Percentiles rank a stretch among this genome's conserved stretches.
Conservation (phyloP, 2,888 invertebrate species). For the Resseliella maxima region DNA sequence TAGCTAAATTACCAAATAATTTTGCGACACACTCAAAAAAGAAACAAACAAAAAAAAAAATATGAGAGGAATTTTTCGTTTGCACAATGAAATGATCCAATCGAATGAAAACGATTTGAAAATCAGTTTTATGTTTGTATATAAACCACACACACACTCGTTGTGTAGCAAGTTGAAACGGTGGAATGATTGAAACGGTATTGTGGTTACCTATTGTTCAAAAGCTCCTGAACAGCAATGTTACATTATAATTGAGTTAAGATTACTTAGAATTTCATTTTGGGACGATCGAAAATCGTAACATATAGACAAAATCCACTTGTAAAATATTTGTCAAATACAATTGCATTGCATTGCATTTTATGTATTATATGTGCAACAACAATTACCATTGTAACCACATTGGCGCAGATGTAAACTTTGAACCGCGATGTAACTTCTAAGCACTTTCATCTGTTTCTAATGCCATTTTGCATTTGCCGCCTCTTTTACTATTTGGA, state of each 20-base stretch:
- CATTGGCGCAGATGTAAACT: too few relatives aligned
- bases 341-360: neutral
- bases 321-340: neutral
- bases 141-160: neutral
- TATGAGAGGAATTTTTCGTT: neutral
- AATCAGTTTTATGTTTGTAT: neutral
- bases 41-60: neutral
- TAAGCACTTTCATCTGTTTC: too few relatives aligned
- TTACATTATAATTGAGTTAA: conserved; percentile 21
- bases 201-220: neutral
- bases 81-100: too few relatives aligned
- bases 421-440: too few relatives aligned
- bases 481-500: too few relatives aligned
- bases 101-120: neutral
- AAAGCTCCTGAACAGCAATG: neutral
- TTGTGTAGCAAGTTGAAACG: too few relatives aligned
- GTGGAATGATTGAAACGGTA: too few relatives aligned
- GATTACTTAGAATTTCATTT: conserved; percentile 2
- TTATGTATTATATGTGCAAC: neutral
- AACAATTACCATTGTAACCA: neutral
- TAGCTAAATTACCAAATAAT: neutral
- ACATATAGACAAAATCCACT: neutral
- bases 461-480: too few relatives aligned
- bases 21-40: neutral
- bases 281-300: neutral